A percentile compares a stretch with the other conserved stretches of the same genome.
Evolutionary conservation across 2,113 vertebrate species (phyloP).

Genomic region (Trichechus manatus): DNA sequence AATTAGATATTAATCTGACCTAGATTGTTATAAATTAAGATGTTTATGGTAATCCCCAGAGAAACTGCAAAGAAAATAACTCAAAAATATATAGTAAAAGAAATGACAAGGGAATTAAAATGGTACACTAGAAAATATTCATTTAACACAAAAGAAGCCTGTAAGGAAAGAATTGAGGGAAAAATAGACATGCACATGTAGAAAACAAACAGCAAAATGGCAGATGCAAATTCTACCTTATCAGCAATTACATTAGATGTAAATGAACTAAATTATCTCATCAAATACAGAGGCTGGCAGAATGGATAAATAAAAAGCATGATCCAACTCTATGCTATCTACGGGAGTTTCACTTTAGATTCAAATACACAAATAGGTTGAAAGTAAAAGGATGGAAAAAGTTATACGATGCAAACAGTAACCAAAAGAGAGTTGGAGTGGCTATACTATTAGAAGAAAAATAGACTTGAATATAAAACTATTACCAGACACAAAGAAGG

Average conservation of each 20-base stretch:
- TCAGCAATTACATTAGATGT: neutral
- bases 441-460: neutral
- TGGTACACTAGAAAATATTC: neutral
- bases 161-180: neutral
- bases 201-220: neutral
- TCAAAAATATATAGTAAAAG: neutral
- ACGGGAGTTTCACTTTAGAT: neutral
- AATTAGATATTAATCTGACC: neutral
- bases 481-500: neutral
- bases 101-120: neutral
- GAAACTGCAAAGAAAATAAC: constrained; percentile 6
- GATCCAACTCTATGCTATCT: neutral
- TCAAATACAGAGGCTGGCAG: neutral
- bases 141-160: neutral
- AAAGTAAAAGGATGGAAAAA: neutral
- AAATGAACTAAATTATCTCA: neutral
- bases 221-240: neutral
- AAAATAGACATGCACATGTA: neutral
- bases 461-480: neutral
- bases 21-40: neutral
- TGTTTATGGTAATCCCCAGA: neutral
- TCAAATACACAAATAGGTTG: neutral
- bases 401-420: neutral
- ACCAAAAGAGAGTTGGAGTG: neutral
- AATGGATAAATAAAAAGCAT: neutral